Percentiles rank a stretch among this genome's conserved stretches.
Conservation (phyloP, 2,113 vertebrate species). For the Clarias magur region DNA sequence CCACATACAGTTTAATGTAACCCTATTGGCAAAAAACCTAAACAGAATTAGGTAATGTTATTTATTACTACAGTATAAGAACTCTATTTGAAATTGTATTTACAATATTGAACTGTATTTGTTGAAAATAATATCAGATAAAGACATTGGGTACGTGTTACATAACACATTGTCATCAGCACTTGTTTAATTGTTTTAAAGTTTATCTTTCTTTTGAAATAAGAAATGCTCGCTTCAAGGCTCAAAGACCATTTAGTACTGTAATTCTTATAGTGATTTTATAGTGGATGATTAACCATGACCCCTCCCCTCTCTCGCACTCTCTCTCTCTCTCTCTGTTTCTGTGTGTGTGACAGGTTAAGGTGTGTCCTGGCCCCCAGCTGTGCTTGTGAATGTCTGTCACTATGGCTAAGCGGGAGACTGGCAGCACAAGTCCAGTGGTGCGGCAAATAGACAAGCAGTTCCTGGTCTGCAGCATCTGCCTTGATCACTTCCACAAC, state of each 20-base stretch:
- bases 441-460: constrained; percentile 95
- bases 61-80: neutral
- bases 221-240: neutral
- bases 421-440: constrained; percentile 83
- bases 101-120: too few relatives aligned
- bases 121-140: neutral
- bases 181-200: neutral
- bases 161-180: neutral
- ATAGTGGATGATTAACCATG: neutral
- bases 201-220: neutral
- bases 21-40: neutral
- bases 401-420: constrained; percentile 83
- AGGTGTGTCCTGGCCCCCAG: constrained; percentile 56
- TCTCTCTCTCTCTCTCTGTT: neutral
- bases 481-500: constrained; percentile 87
- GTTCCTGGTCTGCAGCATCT: constrained; percentile 96
- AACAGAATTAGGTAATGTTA: neutral
- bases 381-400: constrained; percentile 65
- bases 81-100: too few relatives aligned
- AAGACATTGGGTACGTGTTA: neutral
- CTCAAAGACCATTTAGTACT: neutral
- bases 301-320: too few relatives aligned
- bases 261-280: neutral
- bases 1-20: neutral
- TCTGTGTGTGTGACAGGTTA: constrained; percentile 56